A percentile compares a stretch with the other conserved stretches of the same genome.
phyloP scores from a whole-genome alignment of 2,888 invertebrate species.

The Mythimna loreyi region DNA sequence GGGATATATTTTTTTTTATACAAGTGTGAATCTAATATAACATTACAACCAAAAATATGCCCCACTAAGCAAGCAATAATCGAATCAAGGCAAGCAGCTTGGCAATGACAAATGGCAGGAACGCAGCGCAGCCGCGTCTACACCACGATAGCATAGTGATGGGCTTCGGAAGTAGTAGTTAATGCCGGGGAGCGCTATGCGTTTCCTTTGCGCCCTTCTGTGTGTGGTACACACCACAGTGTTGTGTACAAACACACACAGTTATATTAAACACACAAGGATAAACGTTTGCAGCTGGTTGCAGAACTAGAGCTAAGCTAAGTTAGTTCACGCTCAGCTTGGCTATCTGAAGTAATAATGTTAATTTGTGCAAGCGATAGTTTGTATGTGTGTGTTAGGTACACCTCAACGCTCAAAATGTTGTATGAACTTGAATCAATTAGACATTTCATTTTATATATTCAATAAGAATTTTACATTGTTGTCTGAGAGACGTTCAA shows the following conservation, averaged over 20 bases:
- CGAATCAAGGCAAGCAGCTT: constrained; percentile 64
- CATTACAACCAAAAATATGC: constrained; percentile 6
- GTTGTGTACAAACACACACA: constrained; percentile 1
- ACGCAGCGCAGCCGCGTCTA: constrained; percentile 61
- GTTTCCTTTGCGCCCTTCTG: constrained; percentile 72
- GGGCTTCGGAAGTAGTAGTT: constrained; percentile 80
- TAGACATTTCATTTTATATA: too few species aligned
- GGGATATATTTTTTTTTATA: too few species aligned
- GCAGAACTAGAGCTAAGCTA: background rate
- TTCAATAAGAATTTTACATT: too few species aligned
- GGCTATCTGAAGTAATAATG: too few species aligned
- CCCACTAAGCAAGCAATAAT: constrained; percentile 51
- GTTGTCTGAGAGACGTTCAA: too few species aligned
- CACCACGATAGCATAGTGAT: constrained; percentile 74
- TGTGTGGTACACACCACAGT: constrained; percentile 22
- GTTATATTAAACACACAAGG: background rate
- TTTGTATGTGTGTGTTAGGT: too few species aligned
- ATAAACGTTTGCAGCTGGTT: background rate
- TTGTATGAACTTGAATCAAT: too few species aligned
- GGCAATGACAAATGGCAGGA: constrained; percentile 71
- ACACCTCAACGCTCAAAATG: too few species aligned
- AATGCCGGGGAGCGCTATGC: constrained; percentile 80
- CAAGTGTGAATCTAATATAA: too few species aligned
- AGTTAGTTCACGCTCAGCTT: too few species aligned
- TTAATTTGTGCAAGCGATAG: too few species aligned